Evolutionary conservation across 2,888 invertebrate genomes (phyloP), one percentile per base, ranked within the genome.

Genomic region (Eilema sororculum): DNA sequence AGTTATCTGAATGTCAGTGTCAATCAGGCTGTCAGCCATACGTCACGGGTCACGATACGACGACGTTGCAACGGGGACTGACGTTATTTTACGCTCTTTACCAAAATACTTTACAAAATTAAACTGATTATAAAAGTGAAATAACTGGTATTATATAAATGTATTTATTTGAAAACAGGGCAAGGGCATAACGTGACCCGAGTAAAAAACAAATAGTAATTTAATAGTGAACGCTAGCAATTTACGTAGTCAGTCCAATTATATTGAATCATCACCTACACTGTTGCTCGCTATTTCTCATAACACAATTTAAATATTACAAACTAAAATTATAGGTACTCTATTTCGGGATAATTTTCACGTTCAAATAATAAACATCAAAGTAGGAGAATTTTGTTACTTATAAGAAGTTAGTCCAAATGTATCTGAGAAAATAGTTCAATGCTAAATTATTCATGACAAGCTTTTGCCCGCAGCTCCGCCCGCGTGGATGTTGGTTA

Each of bases 321-420:
- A 68, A 20, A 22, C 66, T 80, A 78, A 72, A 74, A 80, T 71
- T 73, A 78, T 63, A n/a, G n/a, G n/a, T n/a, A 74, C 66, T 75
- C 68, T 80, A 80, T 80, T 76, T 78, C 13, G 8, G 6, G 70
- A 56, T 63, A 69, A 41, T 69, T 70, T 65, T 65, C 65, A 10
- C 33, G 22, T 74, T 64, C 59, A 75, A 80, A 79, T 72, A n/a
- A 78, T 74, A 77, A 59, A 71, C 78, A 78, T 79, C 75, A 78
- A 75, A 71, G 66, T 72, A 67, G 20, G 52, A 13, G 60, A 28
- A 75, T 69, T 28, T 58, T 63, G 67, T 56, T 22, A 61, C 64
- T 41, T 41, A 16, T 41, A 16, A 41, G 41, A 37, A 37, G 37
- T 37, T 41, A 4, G 16, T 2, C 0, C 41, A 41, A 37, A 37